These are phyloP conservation scores for Drosophila guanche DNA, from an alignment of 1,140 invertebrate species.

Conservation along the genomic window DNA sequence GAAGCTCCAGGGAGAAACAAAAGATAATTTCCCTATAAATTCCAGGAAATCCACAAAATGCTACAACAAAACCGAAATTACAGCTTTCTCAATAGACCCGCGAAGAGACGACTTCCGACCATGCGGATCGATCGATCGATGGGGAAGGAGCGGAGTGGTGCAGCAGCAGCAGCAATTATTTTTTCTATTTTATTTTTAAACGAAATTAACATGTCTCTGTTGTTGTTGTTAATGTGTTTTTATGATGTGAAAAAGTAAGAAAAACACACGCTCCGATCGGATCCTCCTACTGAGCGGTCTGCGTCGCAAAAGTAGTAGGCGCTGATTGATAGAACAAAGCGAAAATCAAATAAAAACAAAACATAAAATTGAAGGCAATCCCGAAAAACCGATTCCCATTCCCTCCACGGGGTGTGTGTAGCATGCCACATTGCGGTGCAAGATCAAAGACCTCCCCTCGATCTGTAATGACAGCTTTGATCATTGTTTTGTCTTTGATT, in stretches of 20 bases:
- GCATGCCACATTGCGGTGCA: constrained; percentile 62
- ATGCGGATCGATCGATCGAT: background rate
- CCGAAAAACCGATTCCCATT: constrained; percentile 12
- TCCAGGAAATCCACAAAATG: constrained; percentile 73
- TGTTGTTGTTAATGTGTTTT: constrained; percentile 72
- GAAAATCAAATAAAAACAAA: constrained; percentile 82
- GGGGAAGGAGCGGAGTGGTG: constrained; percentile 3
- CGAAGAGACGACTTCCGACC: constrained; percentile 50
- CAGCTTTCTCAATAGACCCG: constrained; percentile 40
- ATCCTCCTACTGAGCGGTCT: constrained; percentile 35
- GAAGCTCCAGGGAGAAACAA: constrained; percentile 7
- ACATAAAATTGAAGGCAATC: constrained; percentile 63
- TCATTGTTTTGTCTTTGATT: constrained; percentile 82
- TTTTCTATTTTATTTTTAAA: constrained; percentile 80
- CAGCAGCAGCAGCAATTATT: constrained; percentile 64
- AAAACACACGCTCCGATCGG: constrained; percentile 47
- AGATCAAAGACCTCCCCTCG: constrained; percentile 80
- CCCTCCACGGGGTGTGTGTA: constrained; percentile 2
- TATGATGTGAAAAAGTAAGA: constrained; percentile 65
- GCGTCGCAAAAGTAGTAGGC: constrained; percentile 74
- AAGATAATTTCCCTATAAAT: constrained; percentile 70
- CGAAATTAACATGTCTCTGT: constrained; percentile 60
- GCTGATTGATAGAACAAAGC: constrained; percentile 82
- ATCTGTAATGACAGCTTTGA: constrained; percentile 83
- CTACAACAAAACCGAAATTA: constrained; percentile 40